Evolutionary conservation across 2,113 vertebrate genomes (phyloP), one percentile per base, ranked within the genome.

Genomic region (Bos indicus): DNA sequence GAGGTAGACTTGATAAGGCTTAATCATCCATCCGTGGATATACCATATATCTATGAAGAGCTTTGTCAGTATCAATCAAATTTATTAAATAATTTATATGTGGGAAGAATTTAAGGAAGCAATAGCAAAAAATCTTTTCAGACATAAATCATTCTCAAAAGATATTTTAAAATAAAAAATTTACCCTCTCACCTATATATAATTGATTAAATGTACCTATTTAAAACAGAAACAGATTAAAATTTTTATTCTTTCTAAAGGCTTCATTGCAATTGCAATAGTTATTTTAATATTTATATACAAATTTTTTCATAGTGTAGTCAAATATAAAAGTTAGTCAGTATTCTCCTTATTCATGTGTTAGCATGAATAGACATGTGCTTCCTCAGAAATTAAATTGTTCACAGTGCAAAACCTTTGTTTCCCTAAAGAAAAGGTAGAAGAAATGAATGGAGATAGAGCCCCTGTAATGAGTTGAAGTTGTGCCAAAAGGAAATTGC

Each of bases 401-500:
- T 36, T 40, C 71, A 91, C 15, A 93, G 19, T 87, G 60, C 6
- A 94, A 97, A 95, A 83, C 14, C 33, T 95, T 90, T 77, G 36
- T 86, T 96, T 93, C 51, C 88, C 67, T 90, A 82, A 95, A 96
- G 56, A 86, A 96, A 97, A 94, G 26, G 5, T 74, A 91, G 71
- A 88, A 96, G 33, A 96, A 97, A 74, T 95, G 56, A 97, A 89
- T 98, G 88, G 26, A 93, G 88, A 95, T 87, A 94, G 43, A 71
- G 82, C 33, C 28, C 67, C 51, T 83, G 86, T 96, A 91, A 98
- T 86, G 81, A 89, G 19, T 1, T 97, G 85, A 94, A 97, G 90
- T 59, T 95, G 17, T 90, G 85, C 97, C 92, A 96, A 98, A 95
- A 93, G 57, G 52, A 97, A 98, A 94, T 95, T 98, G 84, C 54